phyloP scores from a whole-genome alignment of 2,888 invertebrate species.

The Parnassius smintheus region DNA sequence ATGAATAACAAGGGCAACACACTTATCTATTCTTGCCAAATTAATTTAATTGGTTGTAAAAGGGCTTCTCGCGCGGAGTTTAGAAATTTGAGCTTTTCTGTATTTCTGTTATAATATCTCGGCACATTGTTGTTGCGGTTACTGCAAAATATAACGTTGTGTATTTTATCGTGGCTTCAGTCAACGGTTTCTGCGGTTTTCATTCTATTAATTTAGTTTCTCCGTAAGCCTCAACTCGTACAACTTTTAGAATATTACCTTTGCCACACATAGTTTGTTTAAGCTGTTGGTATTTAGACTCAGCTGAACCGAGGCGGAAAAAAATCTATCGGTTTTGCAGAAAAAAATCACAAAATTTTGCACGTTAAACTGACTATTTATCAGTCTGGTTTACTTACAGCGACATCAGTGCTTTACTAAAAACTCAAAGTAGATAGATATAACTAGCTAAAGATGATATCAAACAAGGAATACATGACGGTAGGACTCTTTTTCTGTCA shows the following conservation, averaged over 20 bases:
- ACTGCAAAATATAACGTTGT: conserved; percentile 34
- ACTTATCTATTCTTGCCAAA: no score
- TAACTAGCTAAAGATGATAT: background rate
- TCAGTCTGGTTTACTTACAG: no score
- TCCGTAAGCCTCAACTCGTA: conserved; percentile 39
- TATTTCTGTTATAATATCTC: background rate
- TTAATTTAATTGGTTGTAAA: background rate
- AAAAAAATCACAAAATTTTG: no score
- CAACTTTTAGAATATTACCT: conserved; percentile 42
- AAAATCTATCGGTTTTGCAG: conserved; percentile 29
- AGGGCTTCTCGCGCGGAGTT: background rate
- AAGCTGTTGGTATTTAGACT: conserved; percentile 37
- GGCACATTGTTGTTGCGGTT: conserved; percentile 28
- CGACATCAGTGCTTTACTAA: background rate
- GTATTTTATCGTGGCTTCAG: conserved; percentile 31
- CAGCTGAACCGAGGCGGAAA: conserved; percentile 30
- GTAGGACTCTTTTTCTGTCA: no score
- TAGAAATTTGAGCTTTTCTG: conserved; percentile 7
- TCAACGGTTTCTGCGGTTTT: conserved; percentile 37
- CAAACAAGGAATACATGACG: no score
- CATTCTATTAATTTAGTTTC: conserved; percentile 40
- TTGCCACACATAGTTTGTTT: conserved; percentile 40
- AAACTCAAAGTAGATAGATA: background rate
- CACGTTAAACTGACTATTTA: no score
- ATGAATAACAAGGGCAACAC: no score